A percentile compares a stretch with the other conserved stretches of the same genome.
Conservation (phyloP, 2,888 invertebrate genomes). For the Hypolimnas misippus region DNA sequence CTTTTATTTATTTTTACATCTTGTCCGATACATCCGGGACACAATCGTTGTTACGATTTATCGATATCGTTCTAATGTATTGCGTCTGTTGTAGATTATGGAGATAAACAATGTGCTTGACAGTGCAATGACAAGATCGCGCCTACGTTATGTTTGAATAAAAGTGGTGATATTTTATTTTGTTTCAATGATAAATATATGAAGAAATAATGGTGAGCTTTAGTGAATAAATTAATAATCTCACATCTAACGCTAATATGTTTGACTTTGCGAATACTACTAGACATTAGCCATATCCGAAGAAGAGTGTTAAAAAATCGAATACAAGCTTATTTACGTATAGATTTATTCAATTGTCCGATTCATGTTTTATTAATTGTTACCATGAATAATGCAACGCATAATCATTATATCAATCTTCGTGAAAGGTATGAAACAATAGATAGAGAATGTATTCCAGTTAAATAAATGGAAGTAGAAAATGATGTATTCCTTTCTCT, state of each 20-base stretch:
- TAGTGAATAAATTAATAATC: too few species aligned
- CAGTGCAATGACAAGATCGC: slow-evolving; percentile 18
- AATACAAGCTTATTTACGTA: too few species aligned
- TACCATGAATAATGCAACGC: slow-evolving; percentile 32
- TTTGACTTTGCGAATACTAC: too few species aligned
- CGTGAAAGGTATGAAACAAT: slow-evolving; percentile 13
- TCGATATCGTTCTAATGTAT: slow-evolving; percentile 53
- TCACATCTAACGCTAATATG: too few species aligned
- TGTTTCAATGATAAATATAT: background rate
- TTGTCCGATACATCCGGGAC: slow-evolving; percentile 72
- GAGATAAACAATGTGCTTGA: slow-evolving; percentile 39
- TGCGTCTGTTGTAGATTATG: slow-evolving; percentile 40
- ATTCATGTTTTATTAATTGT: slow-evolving; percentile 37
- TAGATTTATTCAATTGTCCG: slow-evolving; percentile 27
- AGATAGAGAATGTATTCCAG: background rate
- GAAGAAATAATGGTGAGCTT: too few species aligned
- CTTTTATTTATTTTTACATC: slow-evolving; percentile 80
- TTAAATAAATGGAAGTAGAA: background rate
- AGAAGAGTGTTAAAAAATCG: too few species aligned
- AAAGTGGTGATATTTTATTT: slow-evolving; percentile 12
- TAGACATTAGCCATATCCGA: too few species aligned
- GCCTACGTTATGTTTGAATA: slow-evolving; percentile 17
- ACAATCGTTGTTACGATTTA: slow-evolving; percentile 63
- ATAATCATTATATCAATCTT: slow-evolving; percentile 28
- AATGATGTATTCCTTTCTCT: background rate